These are phyloP conservation scores for Poeciliopsis turneri DNA, from an alignment of 2,797 vertebrate genomes.

Conservation along the genomic window DNA sequence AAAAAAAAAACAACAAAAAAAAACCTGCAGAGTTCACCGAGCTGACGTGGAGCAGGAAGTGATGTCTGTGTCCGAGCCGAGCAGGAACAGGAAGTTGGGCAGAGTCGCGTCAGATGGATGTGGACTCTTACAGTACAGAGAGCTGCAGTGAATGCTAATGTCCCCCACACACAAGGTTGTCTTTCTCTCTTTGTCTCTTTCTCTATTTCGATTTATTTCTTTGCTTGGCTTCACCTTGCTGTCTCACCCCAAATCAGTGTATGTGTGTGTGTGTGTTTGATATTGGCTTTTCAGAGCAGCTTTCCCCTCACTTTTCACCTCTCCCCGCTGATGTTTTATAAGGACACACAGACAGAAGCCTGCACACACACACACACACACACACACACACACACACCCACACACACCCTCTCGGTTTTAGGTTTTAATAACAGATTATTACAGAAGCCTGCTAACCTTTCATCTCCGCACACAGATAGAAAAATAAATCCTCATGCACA, in stretches of 20 bases:
- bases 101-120: conserved; percentile 52
- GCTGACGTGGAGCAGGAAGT: conserved; percentile 24
- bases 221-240: conserved; percentile 35
- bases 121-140: conserved; percentile 64
- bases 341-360: conserved; percentile 23
- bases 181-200: conserved; percentile 21
- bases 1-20: not conserved
- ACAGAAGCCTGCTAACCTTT: conserved; percentile 62
- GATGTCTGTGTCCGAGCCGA: conserved; percentile 26
- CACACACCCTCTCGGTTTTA: conserved; percentile 25
- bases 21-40: not conserved
- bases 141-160: conserved; percentile 61
- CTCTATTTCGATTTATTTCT: conserved; percentile 31
- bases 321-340: conserved; percentile 60
- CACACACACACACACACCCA: conserved; percentile 30
- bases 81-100: conserved; percentile 30
- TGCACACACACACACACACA: conserved; percentile 18
- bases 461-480: conserved; percentile 25
- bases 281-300: conserved; percentile 61
- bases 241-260: conserved; percentile 23
- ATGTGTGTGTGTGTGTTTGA: conserved; percentile 20
- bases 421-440: conserved; percentile 71
- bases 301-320: conserved; percentile 60
- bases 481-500: conserved; percentile 6
- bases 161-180: conserved; percentile 33